These are phyloP conservation scores for Danionella cerebrum DNA, from an alignment of 2,113 vertebrate species.

Conservation along the genomic window DNA sequence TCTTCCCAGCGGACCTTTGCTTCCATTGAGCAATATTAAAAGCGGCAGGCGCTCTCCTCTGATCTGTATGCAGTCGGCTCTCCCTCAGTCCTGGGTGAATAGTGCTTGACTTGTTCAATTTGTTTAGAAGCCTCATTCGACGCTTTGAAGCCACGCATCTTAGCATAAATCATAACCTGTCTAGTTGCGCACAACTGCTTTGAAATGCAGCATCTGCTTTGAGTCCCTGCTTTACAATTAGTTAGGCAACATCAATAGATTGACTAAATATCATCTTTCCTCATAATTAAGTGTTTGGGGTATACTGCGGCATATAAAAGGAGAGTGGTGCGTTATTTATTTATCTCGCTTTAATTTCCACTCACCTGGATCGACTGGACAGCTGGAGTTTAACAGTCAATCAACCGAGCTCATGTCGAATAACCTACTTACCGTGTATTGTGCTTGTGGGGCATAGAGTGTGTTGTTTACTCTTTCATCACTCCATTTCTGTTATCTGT, in stretches of 20 bases:
- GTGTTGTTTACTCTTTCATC: constrained; percentile 72
- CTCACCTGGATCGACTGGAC: constrained; percentile 2
- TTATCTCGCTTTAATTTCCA: background rate
- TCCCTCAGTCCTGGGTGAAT: constrained; percentile 71
- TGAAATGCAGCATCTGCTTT: constrained; percentile 78
- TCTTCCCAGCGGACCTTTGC: constrained; percentile 57
- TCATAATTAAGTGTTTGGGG: constrained; percentile 61
- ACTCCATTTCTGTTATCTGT: constrained; percentile 59
- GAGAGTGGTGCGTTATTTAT: background rate
- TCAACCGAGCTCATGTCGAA: constrained; percentile 54
- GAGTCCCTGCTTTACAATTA: constrained; percentile 72
- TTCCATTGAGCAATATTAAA: constrained; percentile 70
- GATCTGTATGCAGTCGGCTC: constrained; percentile 64
- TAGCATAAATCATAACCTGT: constrained; percentile 79
- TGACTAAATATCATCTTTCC: constrained; percentile 64
- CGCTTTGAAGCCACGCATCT: constrained; percentile 74
- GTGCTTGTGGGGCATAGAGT: constrained; percentile 62
- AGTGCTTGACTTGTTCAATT: constrained; percentile 80
- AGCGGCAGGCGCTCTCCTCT: constrained; percentile 67
- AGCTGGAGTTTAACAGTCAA: constrained; percentile 31
- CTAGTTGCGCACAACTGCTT: constrained; percentile 66
- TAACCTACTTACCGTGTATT: constrained; percentile 67
- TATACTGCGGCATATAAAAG: constrained; percentile 31
- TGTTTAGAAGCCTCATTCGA: constrained; percentile 69
- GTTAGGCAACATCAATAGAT: constrained; percentile 71